These are phyloP conservation scores for Scaptomyza caliginosa DNA, from an alignment of 2,888 invertebrate species.

Conservation along the genomic window DNA sequence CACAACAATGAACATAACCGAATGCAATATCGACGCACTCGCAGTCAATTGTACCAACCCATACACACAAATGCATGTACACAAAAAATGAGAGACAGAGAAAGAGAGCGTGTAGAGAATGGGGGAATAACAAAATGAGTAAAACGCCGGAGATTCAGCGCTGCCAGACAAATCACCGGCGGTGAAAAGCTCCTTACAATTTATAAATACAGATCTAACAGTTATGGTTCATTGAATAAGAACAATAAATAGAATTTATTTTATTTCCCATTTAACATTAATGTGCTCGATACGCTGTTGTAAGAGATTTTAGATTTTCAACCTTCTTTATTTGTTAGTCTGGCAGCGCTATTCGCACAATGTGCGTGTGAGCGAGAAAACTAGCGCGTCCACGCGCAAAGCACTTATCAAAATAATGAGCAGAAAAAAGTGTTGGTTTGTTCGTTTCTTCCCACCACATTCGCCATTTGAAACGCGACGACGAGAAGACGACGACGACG, in stretches of 20 bases:
- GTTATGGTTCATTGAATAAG: background rate
- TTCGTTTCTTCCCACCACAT: slow-evolving; percentile 64
- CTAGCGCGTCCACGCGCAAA: slow-evolving; percentile 39
- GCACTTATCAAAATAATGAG: slow-evolving; percentile 72
- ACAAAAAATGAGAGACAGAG: slow-evolving; percentile 46
- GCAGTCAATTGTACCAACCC: slow-evolving; percentile 41
- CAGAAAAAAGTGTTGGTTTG: slow-evolving; percentile 65
- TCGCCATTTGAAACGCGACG: slow-evolving; percentile 72
- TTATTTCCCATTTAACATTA: background rate
- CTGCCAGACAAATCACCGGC: slow-evolving; percentile 37
- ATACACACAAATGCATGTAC: slow-evolving; percentile 55
- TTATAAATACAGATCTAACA: background rate
- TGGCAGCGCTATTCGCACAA: slow-evolving; percentile 34
- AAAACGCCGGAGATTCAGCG: slow-evolving; percentile 51
- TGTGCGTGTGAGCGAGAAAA: slow-evolving; percentile 45
- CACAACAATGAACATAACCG: slow-evolving; percentile 14
- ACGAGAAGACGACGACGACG: slow-evolving; percentile 67
- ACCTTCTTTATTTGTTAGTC: slow-evolving; percentile 30
- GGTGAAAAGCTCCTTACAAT: slow-evolving; percentile 4
- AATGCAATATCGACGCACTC: slow-evolving; percentile 58
- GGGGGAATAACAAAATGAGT: slow-evolving; percentile 51
- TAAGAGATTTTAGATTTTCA: background rate
- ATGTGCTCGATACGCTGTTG: background rate
- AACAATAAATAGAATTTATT: background rate
- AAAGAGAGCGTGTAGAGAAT: slow-evolving; percentile 41